Percentiles rank a stretch among this genome's conserved stretches.
These are phyloP conservation scores for Alloscopus bannaensis DNA, from an alignment of 2,888 invertebrate species.

Conservation along the genomic window DNA sequence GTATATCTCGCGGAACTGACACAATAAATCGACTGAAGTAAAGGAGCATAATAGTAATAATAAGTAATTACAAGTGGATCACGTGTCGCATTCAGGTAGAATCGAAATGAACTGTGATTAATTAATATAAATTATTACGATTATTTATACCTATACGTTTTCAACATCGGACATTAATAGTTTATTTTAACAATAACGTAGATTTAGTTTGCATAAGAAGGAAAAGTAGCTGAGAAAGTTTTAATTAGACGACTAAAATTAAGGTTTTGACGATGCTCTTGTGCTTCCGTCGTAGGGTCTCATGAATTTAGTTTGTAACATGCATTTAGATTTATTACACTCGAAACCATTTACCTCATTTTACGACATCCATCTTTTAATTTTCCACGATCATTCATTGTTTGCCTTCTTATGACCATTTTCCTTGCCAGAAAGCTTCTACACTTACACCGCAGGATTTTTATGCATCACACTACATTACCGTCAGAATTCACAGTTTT, in stretches of 20 bases:
- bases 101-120: slow-evolving; percentile 64
- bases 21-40: background rate
- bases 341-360: background rate
- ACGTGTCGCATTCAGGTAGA: slow-evolving; percentile 54
- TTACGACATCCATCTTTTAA: no score
- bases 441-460: background rate
- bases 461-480: background rate
- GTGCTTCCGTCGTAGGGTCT: slow-evolving; percentile 32
- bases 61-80: background rate
- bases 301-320: slow-evolving; percentile 14
- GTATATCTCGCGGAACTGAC: background rate
- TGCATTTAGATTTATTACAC: background rate
- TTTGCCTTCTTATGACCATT: no score
- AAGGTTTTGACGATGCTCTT: slow-evolving; percentile 10
- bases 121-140: slow-evolving; percentile 44
- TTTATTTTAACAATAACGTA: background rate
- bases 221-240: background rate
- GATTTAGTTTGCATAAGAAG: background rate
- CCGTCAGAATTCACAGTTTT: background rate
- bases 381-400: no score
- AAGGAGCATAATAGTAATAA: background rate
- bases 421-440: no score
- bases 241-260: background rate
- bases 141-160: slow-evolving; percentile 7
- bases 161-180: background rate